phyloP scores from a whole-genome alignment of 2,113 vertebrate species.

The Isichthys henryi region DNA sequence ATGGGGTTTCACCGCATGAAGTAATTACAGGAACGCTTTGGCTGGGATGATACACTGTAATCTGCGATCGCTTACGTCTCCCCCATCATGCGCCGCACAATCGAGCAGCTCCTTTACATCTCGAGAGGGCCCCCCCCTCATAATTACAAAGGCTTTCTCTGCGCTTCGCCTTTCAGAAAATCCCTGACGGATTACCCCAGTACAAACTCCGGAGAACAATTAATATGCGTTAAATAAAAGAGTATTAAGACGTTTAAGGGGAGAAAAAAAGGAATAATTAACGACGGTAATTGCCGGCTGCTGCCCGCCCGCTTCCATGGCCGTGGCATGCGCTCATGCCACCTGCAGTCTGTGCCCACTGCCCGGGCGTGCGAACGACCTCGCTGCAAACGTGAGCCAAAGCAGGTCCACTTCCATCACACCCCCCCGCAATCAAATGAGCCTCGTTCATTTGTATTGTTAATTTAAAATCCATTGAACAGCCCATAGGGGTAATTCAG shows the following conservation, averaged over 20 bases:
- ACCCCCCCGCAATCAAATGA: not conserved
- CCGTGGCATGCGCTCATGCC: not conserved
- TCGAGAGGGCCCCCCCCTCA: conserved; percentile 58
- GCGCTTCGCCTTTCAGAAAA: conserved; percentile 51
- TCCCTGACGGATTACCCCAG: conserved; percentile 55
- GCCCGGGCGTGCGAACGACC: not conserved
- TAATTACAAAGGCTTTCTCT: conserved; percentile 58
- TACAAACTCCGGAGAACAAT: conserved; percentile 51
- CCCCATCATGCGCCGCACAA: conserved; percentile 53
- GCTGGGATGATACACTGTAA: conserved; percentile 53
- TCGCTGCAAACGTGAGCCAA: not conserved
- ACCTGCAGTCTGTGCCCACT: not conserved
- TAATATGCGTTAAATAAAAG: conserved; percentile 59
- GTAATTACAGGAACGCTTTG: conserved; percentile 52
- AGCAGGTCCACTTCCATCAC: not conserved
- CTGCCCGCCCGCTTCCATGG: conserved; percentile 11
- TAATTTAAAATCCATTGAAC: not conserved
- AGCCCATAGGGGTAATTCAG: not conserved
- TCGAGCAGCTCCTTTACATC: conserved; percentile 40
- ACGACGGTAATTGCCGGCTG: conserved; percentile 49
- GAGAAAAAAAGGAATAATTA: conserved; percentile 43
- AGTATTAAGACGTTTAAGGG: conserved; percentile 54
- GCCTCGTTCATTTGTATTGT: not conserved
- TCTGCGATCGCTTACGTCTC: conserved; percentile 58
- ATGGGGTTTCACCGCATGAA: conserved; percentile 42